Base-by-base conservation (phyloP, 2,888 invertebrate species). In the Plagodis pulveraria region DNA sequence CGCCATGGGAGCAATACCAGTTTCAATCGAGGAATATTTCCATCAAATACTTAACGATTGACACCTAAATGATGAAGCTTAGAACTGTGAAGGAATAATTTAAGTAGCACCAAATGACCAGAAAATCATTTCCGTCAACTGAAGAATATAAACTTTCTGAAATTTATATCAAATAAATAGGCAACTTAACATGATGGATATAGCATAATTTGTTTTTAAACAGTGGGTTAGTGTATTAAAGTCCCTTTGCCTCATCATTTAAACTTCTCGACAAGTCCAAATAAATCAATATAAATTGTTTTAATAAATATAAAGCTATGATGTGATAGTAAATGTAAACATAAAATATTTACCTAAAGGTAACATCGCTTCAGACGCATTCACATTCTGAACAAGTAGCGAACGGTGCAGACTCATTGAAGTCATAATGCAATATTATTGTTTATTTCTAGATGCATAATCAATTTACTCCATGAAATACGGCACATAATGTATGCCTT, bases 71-170 rank as follows among this genome's bases (percentile, higher is more conserved):
- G 64, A 67, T 65, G 67, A 63, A 60, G 64, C 65, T 58, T 43
- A 46, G 62, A 67, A 67, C 62, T 59, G 46, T 59, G 58, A 60
- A 59, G 57, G 58, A 65, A 53, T 57, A 61, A 63, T 55, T 52
- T 69, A 63, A 47, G 50, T 69, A 69, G 69, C 69, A 69, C 69
- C 69, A 69, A 65, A 66, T 64, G 65, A 67, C 59, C 69, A 66
- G 67, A 65, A 69, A 67, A 58, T 58, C 50, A 66, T 58, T 63
- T 60, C 65, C 42, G 57, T 65, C 65, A 52, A 61, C 62, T 57
- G 52, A 62, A 44, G 44, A 49, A 50, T 44, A 33, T 54, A 46
- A 32, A 49, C 5, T 44, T 41, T 22, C 22, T 12, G 42, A 51
- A 52, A 50, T 43, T 9, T 53, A 45, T 50, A 41, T 46, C 22